Evolutionary conservation across 1,140 invertebrate genomes (phyloP), one percentile per base, ranked within the genome.

Genomic region (Papilio xuthus): DNA sequence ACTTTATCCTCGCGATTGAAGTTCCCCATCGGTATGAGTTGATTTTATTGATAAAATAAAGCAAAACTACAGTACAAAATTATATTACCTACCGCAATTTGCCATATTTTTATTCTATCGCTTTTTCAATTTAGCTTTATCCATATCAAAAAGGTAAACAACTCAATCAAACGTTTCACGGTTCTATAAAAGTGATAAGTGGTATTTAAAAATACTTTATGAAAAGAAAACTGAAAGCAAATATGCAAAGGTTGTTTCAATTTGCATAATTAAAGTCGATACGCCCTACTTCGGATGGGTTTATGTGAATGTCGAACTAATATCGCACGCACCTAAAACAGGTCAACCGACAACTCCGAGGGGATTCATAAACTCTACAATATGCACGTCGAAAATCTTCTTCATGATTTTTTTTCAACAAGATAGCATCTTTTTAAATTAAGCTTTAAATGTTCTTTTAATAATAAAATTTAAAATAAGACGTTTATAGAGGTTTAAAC

Each of bases 241-340:
- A 28, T 28, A 15, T 13, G 60, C 60, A 32, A 28, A 67, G 60
- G 60, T 67, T 67, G 26, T 67, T 67, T 28, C 26, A 67, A 28
- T 67, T 67, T 13, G 60, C 60, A 67, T 67, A 67, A 67, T 67
- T 67, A 28, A 18, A 67, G 28, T 67, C 60, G 26, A 67, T 32
- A 28, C 60, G 60, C 23, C 60, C 60, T 67, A 67, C 23, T 67
- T 67, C 56, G 56, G 56, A 60, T 67, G 60, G 60, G 26, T 67
- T 67, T 67, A 67, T 67, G 12, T 67, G 60, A 67, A 67, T 26
- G 12, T 23, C 20, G 56, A 9, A 60, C 56, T 60, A 60, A 67
- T 32, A 28, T 67, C 23, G 15, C 23, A 28, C 26, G 4, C 26
- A 15, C 60, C 26, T 67, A 32, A 67, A 67, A 26, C 60, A 67